Evolutionary conservation across 2,113 vertebrate genomes (phyloP), one percentile per base, ranked within the genome.

Genomic region (Prunella himalayana): DNA sequence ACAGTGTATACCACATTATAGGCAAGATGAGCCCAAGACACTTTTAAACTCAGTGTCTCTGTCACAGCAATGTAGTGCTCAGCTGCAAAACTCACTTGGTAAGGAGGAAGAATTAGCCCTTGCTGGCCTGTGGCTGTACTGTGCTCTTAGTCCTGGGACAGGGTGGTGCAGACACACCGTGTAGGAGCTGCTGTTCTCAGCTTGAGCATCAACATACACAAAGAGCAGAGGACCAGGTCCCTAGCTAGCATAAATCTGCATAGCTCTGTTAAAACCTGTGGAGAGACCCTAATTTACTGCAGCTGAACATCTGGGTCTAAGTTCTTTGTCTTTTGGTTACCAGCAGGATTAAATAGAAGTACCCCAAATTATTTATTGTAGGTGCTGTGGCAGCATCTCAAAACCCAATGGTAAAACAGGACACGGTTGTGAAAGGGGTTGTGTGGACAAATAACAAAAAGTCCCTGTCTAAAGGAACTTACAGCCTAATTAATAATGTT

Each of bases 291-390:
- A 33, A 92, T 92, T 94, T 94, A 87, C 61, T 54, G 63, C 11
- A 2, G 50, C 70, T 91, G 91, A 97, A 92, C 78, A 87, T 82
- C 78, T 92, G 81, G 25, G 33, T 61, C 61, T 81, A 53, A 61
- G 82, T 87, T 96, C 44, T 82, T 86, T 86, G 88, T 80, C 47
- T 81, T 91, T 85, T 69, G 23, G 30, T 94, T 95, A 39, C 65
- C 49, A 91, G 57, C 73, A 89, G 54, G 33, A 87, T 89, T 91
- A 92, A 94, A 72, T 65, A 72, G 45, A 85, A 85, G 10, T 68
- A 78, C 35, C 41, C 41, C 41, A 45, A 82, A 69, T 79, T 92
- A 85, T 93, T 95, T 91, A 91, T 91, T 84, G 27, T 50, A 39
- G 89, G 27, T 85, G 8, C 66, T 56, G 37, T 82, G 33, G 45